These are phyloP conservation scores for Nothocercus julius DNA, from an alignment of 2,113 vertebrate genomes.

Conservation along the genomic window DNA sequence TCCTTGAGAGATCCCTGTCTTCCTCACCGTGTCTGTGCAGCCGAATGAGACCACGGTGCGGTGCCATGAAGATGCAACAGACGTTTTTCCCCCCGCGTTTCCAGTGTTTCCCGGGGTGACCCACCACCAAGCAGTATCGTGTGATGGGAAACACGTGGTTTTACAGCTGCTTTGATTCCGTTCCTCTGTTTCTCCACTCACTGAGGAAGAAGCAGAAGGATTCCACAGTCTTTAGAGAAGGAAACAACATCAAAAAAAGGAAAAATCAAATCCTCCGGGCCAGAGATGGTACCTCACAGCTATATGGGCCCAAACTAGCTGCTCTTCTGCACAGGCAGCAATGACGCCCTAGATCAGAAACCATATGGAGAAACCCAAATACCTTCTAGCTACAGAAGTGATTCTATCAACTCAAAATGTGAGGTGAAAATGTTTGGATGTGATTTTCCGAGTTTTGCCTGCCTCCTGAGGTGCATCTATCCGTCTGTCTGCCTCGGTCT, in stretches of 20 bases:
- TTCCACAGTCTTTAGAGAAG: neutral
- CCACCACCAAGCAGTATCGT: neutral
- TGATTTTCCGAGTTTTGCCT: neutral
- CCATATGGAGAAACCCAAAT: neutral
- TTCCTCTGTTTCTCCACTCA: neutral
- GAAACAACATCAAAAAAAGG: neutral
- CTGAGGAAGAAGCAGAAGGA: neutral
- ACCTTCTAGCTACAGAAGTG: neutral
- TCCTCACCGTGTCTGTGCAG: neutral
- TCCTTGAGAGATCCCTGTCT: neutral
- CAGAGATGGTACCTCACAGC: neutral
- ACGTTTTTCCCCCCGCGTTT: neutral
- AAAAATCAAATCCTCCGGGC: neutral
- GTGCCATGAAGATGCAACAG: neutral
- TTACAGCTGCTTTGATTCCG: neutral
- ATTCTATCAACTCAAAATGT: neutral
- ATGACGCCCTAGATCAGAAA: neutral
- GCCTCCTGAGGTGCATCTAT: neutral
- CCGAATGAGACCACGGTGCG: neutral
- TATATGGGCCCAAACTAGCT: neutral
- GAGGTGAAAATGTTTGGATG: constrained; percentile 10
- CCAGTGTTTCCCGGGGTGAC: neutral
- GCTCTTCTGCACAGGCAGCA: neutral
- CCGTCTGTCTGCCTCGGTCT: neutral
- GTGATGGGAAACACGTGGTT: neutral